Conservation (phyloP, 2,797 vertebrate genomes). For the Austrolebias charrua region DNA sequence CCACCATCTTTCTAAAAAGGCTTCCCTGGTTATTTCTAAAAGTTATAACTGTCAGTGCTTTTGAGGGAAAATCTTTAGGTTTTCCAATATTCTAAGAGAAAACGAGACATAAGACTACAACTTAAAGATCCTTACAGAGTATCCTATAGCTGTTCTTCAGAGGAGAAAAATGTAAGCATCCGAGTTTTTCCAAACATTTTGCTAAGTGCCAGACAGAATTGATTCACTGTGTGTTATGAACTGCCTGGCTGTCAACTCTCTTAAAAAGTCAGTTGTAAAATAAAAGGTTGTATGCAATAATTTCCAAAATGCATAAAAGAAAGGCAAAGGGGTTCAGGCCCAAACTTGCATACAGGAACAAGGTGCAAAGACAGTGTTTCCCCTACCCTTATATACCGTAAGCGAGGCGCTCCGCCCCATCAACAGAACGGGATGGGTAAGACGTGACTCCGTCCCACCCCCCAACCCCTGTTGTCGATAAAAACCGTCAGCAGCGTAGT, state of each 20-base stretch:
- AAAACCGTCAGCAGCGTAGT: no score
- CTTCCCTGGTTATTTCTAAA: not conserved
- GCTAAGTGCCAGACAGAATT: not conserved
- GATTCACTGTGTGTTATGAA: not conserved
- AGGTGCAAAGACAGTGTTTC: no score
- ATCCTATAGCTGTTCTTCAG: not conserved
- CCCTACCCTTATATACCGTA: no score
- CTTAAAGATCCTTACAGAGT: not conserved
- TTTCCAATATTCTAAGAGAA: constrained; percentile 3
- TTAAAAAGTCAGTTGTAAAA: not conserved
- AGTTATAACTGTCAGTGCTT: constrained; percentile 4
- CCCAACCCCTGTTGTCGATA: no score
- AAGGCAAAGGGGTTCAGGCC: not conserved
- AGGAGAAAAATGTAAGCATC: not conserved
- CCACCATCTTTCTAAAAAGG: constrained; percentile 16
- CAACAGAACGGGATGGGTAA: no score
- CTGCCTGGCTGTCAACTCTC: not conserved
- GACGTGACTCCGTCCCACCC: no score
- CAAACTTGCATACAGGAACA: constrained; percentile 4
- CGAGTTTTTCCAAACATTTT: not conserved
- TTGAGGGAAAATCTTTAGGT: constrained; percentile 11
- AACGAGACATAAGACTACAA: not conserved
- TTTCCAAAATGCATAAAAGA: not conserved
- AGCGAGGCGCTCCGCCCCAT: no score
- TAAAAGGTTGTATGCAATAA: not conserved